Percentiles rank a stretch among this genome's conserved stretches.
phyloP scores from a whole-genome alignment of 2,888 invertebrate genomes.

The Sisyra terminalis region DNA sequence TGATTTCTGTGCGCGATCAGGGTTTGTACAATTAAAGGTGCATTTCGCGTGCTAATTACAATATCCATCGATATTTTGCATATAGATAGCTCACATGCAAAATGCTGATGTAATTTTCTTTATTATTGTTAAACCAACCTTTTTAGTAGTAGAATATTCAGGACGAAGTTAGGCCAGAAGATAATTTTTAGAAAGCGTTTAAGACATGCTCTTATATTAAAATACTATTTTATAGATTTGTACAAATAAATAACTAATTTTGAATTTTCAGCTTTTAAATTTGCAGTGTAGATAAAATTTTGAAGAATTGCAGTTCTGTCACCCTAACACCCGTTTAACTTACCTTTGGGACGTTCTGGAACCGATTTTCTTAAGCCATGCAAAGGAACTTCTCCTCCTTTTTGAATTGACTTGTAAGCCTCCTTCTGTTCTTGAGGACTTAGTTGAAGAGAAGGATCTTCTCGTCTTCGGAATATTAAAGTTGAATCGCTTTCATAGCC shows the following conservation, averaged over 20 bases:
- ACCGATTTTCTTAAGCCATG: constrained; percentile 83
- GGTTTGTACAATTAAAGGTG: no score
- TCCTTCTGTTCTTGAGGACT: constrained; percentile 72
- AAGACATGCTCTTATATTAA: no score
- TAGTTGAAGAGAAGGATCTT: constrained; percentile 44
- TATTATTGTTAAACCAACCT: no score
- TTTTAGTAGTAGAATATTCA: no score
- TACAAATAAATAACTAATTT: not conserved
- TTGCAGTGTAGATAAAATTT: not conserved
- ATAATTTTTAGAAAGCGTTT: no score
- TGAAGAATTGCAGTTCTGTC: not conserved
- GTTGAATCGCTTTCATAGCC: constrained; percentile 88
- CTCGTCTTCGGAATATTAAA: constrained; percentile 64
- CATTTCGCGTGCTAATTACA: no score
- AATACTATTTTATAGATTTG: no score
- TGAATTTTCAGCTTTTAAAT: not conserved
- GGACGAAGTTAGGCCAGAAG: no score
- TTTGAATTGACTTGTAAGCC: constrained; percentile 76
- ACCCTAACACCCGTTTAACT: constrained; percentile 15
- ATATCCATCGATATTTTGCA: no score
- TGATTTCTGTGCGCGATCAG: no score
- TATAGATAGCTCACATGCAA: no score
- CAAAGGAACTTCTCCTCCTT: constrained; percentile 87
- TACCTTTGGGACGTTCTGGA: constrained; percentile 68
- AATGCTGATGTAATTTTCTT: no score